Evolutionary conservation across 2,888 invertebrate species (phyloP).

Genomic region (Leptinotarsa rubiginosa): DNA sequence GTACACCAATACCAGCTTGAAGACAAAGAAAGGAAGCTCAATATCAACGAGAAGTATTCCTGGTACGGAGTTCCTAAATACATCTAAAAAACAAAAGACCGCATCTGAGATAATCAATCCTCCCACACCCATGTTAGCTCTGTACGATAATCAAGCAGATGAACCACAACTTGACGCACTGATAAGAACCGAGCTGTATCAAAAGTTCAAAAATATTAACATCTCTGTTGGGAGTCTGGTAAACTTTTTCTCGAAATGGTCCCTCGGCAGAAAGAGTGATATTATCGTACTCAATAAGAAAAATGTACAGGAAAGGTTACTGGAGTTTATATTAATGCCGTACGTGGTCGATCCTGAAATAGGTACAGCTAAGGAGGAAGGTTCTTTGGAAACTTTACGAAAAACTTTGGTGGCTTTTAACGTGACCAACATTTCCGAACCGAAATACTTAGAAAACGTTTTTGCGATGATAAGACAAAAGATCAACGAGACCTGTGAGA

Average conservation of each 20-base stretch:
- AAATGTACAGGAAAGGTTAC: slow-evolving; percentile 21
- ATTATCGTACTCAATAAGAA: slow-evolving; percentile 16
- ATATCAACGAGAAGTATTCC: neutral
- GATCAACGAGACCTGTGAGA: neutral
- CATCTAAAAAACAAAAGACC: slow-evolving; percentile 4
- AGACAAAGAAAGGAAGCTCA: neutral
- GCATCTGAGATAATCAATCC: slow-evolving; percentile 10
- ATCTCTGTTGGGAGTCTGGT: slow-evolving; percentile 11
- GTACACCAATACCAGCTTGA: slow-evolving; percentile 6
- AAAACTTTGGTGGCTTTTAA: slow-evolving; percentile 28
- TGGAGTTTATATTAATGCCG: slow-evolving; percentile 23
- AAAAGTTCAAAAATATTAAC: slow-evolving; percentile 23
- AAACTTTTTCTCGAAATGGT: slow-evolving; percentile 30
- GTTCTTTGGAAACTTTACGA: slow-evolving; percentile 1
- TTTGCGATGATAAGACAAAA: slow-evolving; percentile 8
- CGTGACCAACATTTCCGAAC: slow-evolving; percentile 15
- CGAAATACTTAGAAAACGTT: slow-evolving; percentile 1
- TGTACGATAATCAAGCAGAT: slow-evolving; percentile 22
- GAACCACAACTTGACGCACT: slow-evolving; percentile 15
- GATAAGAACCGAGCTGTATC: slow-evolving; percentile 19
- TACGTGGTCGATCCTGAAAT: slow-evolving; percentile 19
- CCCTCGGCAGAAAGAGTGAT: slow-evolving; percentile 19
- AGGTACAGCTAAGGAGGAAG: neutral
- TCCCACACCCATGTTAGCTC: neutral
- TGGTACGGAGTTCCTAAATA: slow-evolving; percentile 15